Conservation (phyloP, 2,797 vertebrate species). For the Pelochelys cantorii region DNA sequence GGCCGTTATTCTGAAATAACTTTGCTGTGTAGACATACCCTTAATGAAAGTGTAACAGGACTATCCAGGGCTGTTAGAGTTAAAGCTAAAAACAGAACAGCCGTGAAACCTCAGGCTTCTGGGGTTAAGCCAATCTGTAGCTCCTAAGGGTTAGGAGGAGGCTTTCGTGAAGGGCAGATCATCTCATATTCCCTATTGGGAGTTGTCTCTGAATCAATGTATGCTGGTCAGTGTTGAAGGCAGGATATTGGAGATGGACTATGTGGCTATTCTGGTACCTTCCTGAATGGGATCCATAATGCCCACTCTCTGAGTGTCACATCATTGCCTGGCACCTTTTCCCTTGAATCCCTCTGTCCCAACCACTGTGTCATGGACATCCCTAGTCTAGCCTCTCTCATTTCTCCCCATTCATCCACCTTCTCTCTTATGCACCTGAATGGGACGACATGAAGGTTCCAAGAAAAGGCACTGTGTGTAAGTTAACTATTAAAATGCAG, state of each 20-base stretch:
- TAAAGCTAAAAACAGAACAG: background rate
- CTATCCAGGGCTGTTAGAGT: background rate
- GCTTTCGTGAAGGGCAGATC: background rate
- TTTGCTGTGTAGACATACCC: no score
- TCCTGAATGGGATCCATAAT: accelerated
- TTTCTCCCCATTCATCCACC: background rate
- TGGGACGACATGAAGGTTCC: background rate
- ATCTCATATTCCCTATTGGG: background rate
- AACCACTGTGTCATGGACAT: accelerated
- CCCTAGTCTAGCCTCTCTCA: accelerated
- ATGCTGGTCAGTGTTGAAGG: background rate
- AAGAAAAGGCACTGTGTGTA: background rate
- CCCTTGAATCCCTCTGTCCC: background rate
- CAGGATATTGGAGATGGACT: accelerated
- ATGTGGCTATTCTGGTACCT: background rate
- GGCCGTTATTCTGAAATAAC: no score
- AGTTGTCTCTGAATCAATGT: background rate
- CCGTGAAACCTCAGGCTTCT: background rate
- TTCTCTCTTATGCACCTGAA: background rate
- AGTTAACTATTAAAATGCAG: background rate
- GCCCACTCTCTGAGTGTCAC: background rate
- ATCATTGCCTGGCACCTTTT: accelerated
- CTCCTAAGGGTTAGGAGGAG: accelerated
- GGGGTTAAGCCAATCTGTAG: accelerated
- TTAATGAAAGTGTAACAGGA: background rate